Conservation (phyloP, 2,113 vertebrate genomes). For the Cygnus atratus region DNA sequence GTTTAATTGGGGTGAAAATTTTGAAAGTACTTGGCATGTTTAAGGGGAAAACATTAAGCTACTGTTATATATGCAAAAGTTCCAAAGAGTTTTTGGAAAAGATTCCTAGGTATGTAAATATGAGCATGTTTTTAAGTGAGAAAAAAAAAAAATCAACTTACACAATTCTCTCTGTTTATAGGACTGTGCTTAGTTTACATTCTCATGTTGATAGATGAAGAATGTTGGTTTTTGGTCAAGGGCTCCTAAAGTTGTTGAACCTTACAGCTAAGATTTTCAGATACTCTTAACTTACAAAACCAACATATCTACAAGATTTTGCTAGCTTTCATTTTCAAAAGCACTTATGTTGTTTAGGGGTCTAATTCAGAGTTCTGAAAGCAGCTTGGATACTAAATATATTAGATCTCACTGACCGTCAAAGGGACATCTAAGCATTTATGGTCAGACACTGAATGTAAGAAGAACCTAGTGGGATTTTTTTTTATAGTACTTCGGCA, state of each 20-base stretch:
- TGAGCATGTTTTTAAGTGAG: not conserved
- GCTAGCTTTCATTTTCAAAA: constrained; percentile 28
- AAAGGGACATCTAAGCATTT: constrained; percentile 32
- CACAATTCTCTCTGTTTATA: not conserved
- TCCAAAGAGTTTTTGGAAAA: not conserved
- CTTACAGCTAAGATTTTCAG: not conserved
- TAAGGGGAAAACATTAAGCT: not conserved
- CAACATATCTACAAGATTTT: not conserved
- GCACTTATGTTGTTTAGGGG: not conserved
- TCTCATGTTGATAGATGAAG: not conserved
- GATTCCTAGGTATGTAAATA: not conserved
- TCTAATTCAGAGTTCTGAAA: constrained; percentile 46
- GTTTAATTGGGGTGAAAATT: not conserved
- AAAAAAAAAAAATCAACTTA: not conserved
- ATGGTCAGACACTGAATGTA: not conserved
- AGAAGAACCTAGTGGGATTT: not conserved
- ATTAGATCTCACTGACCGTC: constrained; percentile 54
- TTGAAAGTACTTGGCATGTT: not conserved
- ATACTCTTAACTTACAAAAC: not conserved
- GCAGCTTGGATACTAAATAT: constrained; percentile 17
- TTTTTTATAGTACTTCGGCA: not conserved
- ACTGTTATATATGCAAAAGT: not conserved
- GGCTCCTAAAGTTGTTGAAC: not conserved
- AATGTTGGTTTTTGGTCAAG: not conserved
- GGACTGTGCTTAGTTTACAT: not conserved